A percentile compares a stretch with the other conserved stretches of the same genome.
Conservation (phyloP, 1,140 invertebrate species). For the Drosophila ironensis region DNA sequence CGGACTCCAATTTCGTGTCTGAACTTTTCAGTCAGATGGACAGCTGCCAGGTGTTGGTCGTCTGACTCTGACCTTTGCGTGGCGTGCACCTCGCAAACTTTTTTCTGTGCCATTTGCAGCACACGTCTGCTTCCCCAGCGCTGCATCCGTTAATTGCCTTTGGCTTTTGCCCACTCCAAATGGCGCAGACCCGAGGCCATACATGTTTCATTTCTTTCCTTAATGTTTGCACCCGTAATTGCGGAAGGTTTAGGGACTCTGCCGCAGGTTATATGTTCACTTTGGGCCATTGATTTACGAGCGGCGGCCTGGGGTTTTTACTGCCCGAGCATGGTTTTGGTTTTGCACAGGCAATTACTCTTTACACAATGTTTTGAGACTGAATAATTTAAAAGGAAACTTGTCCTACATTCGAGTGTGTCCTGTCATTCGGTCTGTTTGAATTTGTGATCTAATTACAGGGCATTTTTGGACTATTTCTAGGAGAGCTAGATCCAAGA, state of each 20-base stretch:
- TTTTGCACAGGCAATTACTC: too few species aligned
- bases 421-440: too few species aligned
- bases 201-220: not conserved
- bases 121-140: slow-evolving; percentile 22
- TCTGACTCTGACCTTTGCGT: slow-evolving; percentile 62
- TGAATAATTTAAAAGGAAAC: too few species aligned
- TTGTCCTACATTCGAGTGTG: too few species aligned
- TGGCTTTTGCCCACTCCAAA: slow-evolving; percentile 54
- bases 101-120: slow-evolving; percentile 22
- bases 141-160: slow-evolving; percentile 64
- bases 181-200: slow-evolving; percentile 27
- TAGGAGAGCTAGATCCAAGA: too few species aligned
- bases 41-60: slow-evolving; percentile 58
- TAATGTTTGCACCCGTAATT: slow-evolving; percentile 22
- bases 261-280: slow-evolving; percentile 1
- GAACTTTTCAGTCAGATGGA: slow-evolving; percentile 52
- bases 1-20: slow-evolving; percentile 45
- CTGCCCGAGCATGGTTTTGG: not conserved
- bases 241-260: slow-evolving; percentile 20
- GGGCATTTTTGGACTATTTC: too few species aligned
- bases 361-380: too few species aligned
- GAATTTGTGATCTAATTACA: too few species aligned
- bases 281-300: slow-evolving; percentile 57
- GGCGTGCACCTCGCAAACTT: slow-evolving; percentile 20
- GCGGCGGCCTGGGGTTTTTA: slow-evolving; percentile 17